These are phyloP conservation scores for Acanthurus lineatus DNA, from an alignment of 2,797 vertebrate species.

Conservation along the genomic window DNA sequence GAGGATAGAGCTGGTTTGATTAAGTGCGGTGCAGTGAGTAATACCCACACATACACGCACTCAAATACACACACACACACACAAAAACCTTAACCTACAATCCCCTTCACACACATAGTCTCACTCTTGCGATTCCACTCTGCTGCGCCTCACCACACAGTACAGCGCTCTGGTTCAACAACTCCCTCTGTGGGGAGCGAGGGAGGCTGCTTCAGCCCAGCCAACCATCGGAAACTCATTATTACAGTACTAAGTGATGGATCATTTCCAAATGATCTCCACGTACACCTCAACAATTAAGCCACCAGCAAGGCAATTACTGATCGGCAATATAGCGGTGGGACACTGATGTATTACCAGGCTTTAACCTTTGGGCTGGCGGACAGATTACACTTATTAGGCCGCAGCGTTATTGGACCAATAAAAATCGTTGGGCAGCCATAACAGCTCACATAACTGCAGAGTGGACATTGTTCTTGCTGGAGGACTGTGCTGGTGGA, in stretches of 20 bases:
- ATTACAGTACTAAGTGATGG: conserved; percentile 87
- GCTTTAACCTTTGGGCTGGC: conserved; percentile 85
- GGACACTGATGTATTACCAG: conserved; percentile 85
- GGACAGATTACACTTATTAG: conserved; percentile 84
- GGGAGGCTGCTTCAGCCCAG: conserved; percentile 71
- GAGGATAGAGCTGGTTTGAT: conserved; percentile 63
- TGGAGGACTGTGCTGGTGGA: conserved; percentile 29
- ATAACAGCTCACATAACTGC: conserved; percentile 63
- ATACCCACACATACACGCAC: conserved; percentile 23
- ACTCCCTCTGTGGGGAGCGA: conserved; percentile 66
- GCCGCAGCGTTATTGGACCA: conserved; percentile 84
- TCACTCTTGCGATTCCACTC: conserved; percentile 47
- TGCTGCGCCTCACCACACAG: conserved; percentile 53
- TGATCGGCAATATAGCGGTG: conserved; percentile 82
- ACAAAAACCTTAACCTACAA: conserved; percentile 48
- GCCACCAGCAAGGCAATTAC: conserved; percentile 87
- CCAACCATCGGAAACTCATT: conserved; percentile 90
- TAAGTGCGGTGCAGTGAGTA: conserved; percentile 62
- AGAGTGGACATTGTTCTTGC: conserved; percentile 65
- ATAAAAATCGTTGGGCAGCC: conserved; percentile 78
- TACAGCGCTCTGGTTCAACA: conserved; percentile 60
- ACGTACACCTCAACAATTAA: conserved; percentile 89
- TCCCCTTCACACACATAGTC: conserved; percentile 44
- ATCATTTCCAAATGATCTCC: conserved; percentile 87
- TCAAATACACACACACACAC: neutral